Conservation (phyloP, 2,797 vertebrate species). For the Podarcis lilfordi region DNA sequence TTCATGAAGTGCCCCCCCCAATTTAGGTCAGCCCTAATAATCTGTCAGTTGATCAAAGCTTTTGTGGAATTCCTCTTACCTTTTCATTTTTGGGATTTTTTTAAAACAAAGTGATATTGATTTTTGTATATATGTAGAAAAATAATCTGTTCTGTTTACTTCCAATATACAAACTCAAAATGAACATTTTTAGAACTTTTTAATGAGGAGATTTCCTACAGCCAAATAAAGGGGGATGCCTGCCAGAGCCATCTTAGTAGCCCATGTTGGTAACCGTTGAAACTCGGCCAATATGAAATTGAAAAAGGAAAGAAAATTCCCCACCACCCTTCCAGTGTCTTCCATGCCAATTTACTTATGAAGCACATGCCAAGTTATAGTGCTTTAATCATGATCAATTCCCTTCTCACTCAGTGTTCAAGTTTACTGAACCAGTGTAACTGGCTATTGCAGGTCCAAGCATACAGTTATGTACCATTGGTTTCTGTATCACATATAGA, state of each 20-base stretch:
- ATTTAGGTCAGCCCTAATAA: not conserved
- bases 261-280: not conserved
- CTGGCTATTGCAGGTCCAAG: not conserved
- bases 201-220: slow-evolving; percentile 3
- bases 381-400: slow-evolving; percentile 30
- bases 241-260: not conserved
- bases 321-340: not conserved
- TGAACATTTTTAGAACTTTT: not conserved
- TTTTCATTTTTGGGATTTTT: not conserved
- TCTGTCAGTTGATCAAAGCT: not conserved
- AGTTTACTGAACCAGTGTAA: slow-evolving; percentile 1
- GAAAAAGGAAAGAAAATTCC: not conserved
- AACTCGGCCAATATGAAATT: not conserved
- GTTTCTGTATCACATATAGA: not conserved
- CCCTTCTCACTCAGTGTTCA: not conserved
- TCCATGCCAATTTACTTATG: slow-evolving; percentile 7
- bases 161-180: not conserved
- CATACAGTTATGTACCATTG: not conserved
- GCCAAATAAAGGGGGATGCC: not conserved
- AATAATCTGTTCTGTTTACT: not conserved
- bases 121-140: not conserved
- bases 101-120: not conserved
- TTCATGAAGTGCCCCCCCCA: not conserved
- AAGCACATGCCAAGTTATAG: slow-evolving; percentile 23
- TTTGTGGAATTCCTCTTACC: not conserved